phyloP scores from a whole-genome alignment of 2,888 invertebrate species.

The Lasioglossum marginatum region DNA sequence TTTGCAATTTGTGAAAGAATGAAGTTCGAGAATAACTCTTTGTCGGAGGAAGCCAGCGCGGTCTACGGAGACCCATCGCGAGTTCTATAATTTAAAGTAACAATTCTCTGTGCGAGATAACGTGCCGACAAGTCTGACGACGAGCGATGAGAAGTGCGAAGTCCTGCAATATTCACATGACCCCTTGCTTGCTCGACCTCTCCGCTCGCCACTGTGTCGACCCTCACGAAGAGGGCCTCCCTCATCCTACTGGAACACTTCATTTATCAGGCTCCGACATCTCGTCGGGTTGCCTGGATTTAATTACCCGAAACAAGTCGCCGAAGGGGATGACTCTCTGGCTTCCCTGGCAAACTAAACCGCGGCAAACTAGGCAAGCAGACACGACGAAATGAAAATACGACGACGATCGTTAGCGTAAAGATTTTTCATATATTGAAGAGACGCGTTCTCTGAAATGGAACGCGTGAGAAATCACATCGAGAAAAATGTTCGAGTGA shows the following conservation, averaged over 20 bases:
- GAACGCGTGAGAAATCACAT: neutral
- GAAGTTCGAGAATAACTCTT: neutral
- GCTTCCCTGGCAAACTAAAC: conserved; percentile 56
- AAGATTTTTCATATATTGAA: conserved; percentile 19
- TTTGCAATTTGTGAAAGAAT: neutral
- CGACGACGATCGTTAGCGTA: conserved; percentile 44
- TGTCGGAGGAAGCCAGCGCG: neutral
- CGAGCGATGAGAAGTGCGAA: conserved; percentile 66
- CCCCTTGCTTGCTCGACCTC: conserved; percentile 62
- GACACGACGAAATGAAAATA: conserved; percentile 59
- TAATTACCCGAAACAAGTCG: conserved; percentile 78
- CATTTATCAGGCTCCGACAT: conserved; percentile 79
- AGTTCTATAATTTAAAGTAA: conserved; percentile 30
- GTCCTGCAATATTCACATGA: conserved; percentile 73
- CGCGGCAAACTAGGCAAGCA: too few species aligned
- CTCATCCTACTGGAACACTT: conserved; percentile 71
- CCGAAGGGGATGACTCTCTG: conserved; percentile 65
- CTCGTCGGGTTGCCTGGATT: conserved; percentile 75
- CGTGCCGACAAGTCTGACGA: conserved; percentile 63
- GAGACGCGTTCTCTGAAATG: neutral
- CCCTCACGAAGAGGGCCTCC: conserved; percentile 60
- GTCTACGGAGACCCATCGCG: neutral
- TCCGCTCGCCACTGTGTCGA: conserved; percentile 55
- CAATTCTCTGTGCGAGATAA: conserved; percentile 53
- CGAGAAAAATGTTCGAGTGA: neutral